These are phyloP conservation scores for Sarcophaga caerulescens DNA, from an alignment of 2,888 invertebrate species.

Conservation along the genomic window DNA sequence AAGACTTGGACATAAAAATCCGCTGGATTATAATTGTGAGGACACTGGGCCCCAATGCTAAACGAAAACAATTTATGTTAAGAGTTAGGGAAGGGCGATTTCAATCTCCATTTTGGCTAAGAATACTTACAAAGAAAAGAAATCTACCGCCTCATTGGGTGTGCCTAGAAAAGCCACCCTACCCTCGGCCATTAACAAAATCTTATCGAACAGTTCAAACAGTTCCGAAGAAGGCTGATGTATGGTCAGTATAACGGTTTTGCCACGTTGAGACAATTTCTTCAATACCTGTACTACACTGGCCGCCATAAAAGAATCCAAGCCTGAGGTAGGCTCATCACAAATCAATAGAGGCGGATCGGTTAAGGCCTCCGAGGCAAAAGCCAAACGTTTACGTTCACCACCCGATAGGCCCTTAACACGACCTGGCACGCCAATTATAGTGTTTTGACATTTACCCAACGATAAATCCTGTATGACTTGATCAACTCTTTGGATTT, in stretches of 20 bases:
- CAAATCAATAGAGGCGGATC: conserved; percentile 97
- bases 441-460: conserved; percentile 93
- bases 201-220: conserved; percentile 93
- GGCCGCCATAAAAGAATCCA: conserved; percentile 98
- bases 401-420: conserved; percentile 97
- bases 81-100: background rate
- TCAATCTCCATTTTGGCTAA: background rate
- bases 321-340: conserved; percentile 97
- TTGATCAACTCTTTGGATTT: conserved; percentile 91
- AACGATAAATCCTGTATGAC: conserved; percentile 93
- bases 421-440: conserved; percentile 93
- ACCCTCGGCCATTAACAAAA: conserved; percentile 95
- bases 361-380: conserved; percentile 97
- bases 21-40: conserved; percentile 95
- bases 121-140: conserved; percentile 88
- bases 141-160: conserved; percentile 88
- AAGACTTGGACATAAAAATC: conserved; percentile 95
- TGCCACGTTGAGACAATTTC: conserved; percentile 89
- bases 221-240: conserved; percentile 97
- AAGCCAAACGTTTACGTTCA: conserved; percentile 96
- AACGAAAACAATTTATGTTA: background rate
- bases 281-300: conserved; percentile 93
- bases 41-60: conserved; percentile 91
- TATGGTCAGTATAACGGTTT: conserved; percentile 95
- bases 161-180: conserved; percentile 93